phyloP scores from a whole-genome alignment of 2,888 invertebrate species.

The Hymenopus coronatus region DNA sequence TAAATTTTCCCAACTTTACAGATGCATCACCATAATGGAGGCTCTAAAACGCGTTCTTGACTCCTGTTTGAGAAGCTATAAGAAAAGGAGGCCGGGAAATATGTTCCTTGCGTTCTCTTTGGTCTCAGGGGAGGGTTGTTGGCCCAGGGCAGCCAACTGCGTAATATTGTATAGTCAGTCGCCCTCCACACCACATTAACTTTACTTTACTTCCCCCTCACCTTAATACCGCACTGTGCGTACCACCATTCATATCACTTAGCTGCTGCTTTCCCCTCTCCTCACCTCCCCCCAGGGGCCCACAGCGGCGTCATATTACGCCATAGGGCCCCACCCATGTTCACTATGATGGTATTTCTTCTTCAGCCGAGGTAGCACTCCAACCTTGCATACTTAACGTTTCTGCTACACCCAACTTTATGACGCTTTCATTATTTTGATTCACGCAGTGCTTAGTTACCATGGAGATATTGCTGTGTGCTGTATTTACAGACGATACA shows the following conservation, averaged over 20 bases:
- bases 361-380: background rate
- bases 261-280: background rate
- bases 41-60: background rate
- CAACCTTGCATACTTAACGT: background rate
- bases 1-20: too few species aligned
- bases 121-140: background rate
- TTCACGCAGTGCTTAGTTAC: background rate
- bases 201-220: background rate
- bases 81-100: background rate
- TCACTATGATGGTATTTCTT: background rate
- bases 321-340: background rate
- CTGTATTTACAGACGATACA: background rate
- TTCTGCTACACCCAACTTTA: background rate
- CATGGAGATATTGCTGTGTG: background rate
- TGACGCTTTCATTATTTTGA: background rate
- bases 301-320: background rate
- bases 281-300: background rate
- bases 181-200: background rate
- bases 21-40: too few species aligned
- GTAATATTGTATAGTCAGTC: background rate
- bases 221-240: background rate
- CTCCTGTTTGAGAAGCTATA: background rate
- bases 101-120: background rate
- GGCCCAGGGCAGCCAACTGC: background rate
- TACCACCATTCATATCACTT: constrained; percentile 13